A percentile compares a stretch with the other conserved stretches of the same genome.
Evolutionary conservation across 2,888 invertebrate genomes (phyloP).

Genomic region (Dryocosmus kuriphilus): DNA sequence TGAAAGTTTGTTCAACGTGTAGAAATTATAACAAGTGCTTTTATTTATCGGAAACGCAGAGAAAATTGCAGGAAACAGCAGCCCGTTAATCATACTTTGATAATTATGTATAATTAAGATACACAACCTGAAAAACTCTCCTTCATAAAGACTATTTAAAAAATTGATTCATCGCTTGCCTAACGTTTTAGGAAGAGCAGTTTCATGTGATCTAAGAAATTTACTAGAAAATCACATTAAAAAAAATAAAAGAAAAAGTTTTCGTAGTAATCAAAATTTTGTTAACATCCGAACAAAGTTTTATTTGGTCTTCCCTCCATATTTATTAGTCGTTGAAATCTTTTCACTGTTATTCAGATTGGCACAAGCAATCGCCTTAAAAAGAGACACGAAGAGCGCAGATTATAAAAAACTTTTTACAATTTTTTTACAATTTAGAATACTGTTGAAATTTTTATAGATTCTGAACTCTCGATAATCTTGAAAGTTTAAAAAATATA

Average conservation of each 20-base stretch:
- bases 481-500: background rate
- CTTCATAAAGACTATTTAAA: constrained; percentile 48
- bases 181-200: constrained; percentile 40
- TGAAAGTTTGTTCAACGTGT: background rate
- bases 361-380: background rate
- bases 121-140: constrained; percentile 53
- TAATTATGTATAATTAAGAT: constrained; percentile 12
- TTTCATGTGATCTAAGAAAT: constrained; percentile 31
- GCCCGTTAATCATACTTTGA: background rate
- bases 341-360: background rate
- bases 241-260: background rate
- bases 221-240: background rate
- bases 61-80: background rate
- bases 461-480: background rate
- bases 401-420: constrained; percentile 18
- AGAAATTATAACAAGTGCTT: background rate
- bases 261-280: background rate
- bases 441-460: background rate
- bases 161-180: constrained; percentile 45
- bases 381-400: constrained; percentile 13
- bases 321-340: background rate
- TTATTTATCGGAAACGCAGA: background rate
- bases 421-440: constrained; percentile 14
- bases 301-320: background rate
- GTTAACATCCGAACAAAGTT: background rate